Conservation (phyloP, 2,113 vertebrate species). For the Anolis sagrei region DNA sequence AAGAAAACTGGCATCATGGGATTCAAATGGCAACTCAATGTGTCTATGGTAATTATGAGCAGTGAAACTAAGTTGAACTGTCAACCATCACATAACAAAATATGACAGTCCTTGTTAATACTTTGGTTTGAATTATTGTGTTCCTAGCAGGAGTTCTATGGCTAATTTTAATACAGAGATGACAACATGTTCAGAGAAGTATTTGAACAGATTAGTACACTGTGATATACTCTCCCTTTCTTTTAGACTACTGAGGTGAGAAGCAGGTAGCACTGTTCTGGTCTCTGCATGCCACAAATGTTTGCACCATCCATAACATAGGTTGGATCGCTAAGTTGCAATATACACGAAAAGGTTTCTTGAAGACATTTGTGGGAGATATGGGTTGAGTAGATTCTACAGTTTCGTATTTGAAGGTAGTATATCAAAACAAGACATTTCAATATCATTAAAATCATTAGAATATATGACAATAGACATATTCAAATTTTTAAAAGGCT, state of each 20-base stretch:
- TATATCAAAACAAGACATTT: too few relatives aligned
- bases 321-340: not conserved
- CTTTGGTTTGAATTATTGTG: conserved; percentile 12
- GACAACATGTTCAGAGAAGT: not conserved
- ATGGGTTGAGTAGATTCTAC: not conserved
- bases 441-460: too few relatives aligned
- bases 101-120: not conserved
- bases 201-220: not conserved
- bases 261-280: not conserved
- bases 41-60: not conserved
- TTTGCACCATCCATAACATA: not conserved
- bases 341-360: not conserved
- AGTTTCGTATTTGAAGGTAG: not conserved
- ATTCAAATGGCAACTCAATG: not conserved
- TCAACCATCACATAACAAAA: not conserved
- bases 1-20: not conserved
- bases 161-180: not conserved
- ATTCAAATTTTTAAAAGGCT: not conserved
- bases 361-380: not conserved
- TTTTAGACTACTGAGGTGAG: not conserved
- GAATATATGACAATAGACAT: not conserved
- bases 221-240: not conserved
- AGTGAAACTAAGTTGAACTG: not conserved
- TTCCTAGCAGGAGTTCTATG: not conserved
- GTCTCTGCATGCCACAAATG: not conserved